Conservation (phyloP, 2,888 invertebrate genomes). For the Hypena proboscidalis region DNA sequence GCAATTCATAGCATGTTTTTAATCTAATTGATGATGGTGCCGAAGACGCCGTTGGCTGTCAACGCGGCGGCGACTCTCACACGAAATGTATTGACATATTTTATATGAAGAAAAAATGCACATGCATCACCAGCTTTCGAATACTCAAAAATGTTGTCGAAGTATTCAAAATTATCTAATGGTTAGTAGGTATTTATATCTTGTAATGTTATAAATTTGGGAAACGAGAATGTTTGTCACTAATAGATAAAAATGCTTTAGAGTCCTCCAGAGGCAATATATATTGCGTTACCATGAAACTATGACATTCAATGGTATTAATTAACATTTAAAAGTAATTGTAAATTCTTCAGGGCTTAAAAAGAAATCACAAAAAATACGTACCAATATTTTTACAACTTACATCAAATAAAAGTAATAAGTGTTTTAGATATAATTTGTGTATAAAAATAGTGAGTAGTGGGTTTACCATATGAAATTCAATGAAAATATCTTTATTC, state of each 20-base stretch:
- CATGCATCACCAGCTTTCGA: slow-evolving; percentile 39
- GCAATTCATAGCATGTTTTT: slow-evolving; percentile 57
- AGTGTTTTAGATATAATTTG: no score
- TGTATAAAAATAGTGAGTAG: no score
- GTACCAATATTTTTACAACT: no score
- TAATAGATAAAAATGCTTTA: slow-evolving; percentile 15
- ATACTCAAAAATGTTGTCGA: slow-evolving; percentile 47
- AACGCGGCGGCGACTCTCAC: slow-evolving; percentile 56
- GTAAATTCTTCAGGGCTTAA: no score
- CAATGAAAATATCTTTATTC: no score
- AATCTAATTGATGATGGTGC: slow-evolving; percentile 57
- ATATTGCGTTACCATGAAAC: no score
- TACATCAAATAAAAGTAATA: no score
- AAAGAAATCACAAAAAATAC: no score
- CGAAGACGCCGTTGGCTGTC: slow-evolving; percentile 46
- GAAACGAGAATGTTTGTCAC: slow-evolving; percentile 21
- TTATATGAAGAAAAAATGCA: slow-evolving; percentile 34
- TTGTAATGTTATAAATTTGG: slow-evolving; percentile 23
- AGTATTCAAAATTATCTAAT: slow-evolving; percentile 49
- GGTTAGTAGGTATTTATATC: slow-evolving; percentile 37
- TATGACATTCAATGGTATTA: no score
- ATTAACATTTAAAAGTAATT: no score
- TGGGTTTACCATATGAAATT: no score
- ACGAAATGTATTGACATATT: slow-evolving; percentile 49
- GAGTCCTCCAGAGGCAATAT: background rate